A percentile compares a stretch with the other conserved stretches of the same genome.
Conservation (phyloP, 2,113 vertebrate genomes). For the Limanda limanda region DNA sequence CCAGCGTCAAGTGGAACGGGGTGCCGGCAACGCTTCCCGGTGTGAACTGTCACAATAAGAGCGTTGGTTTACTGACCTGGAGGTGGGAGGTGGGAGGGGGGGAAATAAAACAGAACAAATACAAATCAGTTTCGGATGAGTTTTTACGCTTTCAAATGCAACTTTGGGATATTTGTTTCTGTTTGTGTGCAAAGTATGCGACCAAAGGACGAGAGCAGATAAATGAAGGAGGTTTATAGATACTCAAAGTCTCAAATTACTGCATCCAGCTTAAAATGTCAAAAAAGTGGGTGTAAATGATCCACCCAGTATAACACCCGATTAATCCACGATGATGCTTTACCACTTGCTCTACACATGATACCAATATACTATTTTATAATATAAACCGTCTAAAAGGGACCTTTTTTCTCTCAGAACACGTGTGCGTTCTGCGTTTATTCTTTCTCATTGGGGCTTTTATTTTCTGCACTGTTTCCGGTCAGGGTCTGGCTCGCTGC, state of each 20-base stretch:
- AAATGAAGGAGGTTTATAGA: not conserved
- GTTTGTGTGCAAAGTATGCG: not conserved
- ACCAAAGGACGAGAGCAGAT: not conserved
- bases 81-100: no score
- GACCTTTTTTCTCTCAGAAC: no score
- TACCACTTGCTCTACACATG: no score
- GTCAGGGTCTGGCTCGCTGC: not conserved
- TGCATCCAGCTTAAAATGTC: no score
- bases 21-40: not conserved
- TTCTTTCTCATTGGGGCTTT: constrained; percentile 10
- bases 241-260: not conserved
- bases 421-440: not conserved
- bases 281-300: no score
- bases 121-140: not conserved
- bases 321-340: no score
- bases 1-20: not conserved
- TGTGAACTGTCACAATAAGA: constrained; percentile 40
- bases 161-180: not conserved
- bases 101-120: not conserved
- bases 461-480: constrained; percentile 35
- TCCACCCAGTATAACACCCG: no score
- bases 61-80: not conserved
- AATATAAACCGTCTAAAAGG: no score
- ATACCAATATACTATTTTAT: not conserved
- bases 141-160: not conserved